Evolutionary conservation across 2,113 vertebrate genomes (phyloP), one percentile per base, ranked within the genome.

Genomic region (Urocolius indicus): DNA sequence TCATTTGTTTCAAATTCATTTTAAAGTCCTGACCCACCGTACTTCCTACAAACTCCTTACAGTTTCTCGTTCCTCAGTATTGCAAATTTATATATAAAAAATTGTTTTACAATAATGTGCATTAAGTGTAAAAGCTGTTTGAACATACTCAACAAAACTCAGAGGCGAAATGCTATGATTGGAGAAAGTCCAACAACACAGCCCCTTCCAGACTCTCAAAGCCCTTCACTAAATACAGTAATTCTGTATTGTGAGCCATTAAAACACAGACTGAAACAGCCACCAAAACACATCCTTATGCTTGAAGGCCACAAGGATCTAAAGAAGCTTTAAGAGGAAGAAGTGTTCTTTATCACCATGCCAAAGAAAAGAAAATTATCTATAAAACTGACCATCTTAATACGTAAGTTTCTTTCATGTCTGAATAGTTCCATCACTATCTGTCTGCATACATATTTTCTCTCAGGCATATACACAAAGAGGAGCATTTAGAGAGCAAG

Each of bases 151-250:
- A 88, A 69, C 14, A 86, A 76, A 79, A 84, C 79, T 34, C 24
- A 80, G 11, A 0, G 5, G 12, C 9, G 16, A 82, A 75, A 54
- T 24, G 24, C 6, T 14, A 46, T 2, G 5, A 18, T 1, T 59
- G 71, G 51, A 90, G 29, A 57, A 5, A 78, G 51, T 9, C 18
- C 41, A 71, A 0, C 5, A 88, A 36, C 10, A 26, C 26, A 82
- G 36, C 14, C 15, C 11, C 32, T 57, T 91, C 58, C 84, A 86
- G 59, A 48, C 24, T 54, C 54, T 32, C 9, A 69, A 49, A 84
- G 32, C 24, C 32, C 38, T 46, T 63, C 43, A 43, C 21, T 16
- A n/a, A 5, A 61, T 9, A 55, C 29, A 65, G 22, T 12, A 76
- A 76, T 32, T 2, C 29, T 4, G 1, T 6, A 8, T 6, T 34